These are phyloP conservation scores for Oligia strigilis DNA, from an alignment of 2,888 invertebrate genomes.

Conservation along the genomic window DNA sequence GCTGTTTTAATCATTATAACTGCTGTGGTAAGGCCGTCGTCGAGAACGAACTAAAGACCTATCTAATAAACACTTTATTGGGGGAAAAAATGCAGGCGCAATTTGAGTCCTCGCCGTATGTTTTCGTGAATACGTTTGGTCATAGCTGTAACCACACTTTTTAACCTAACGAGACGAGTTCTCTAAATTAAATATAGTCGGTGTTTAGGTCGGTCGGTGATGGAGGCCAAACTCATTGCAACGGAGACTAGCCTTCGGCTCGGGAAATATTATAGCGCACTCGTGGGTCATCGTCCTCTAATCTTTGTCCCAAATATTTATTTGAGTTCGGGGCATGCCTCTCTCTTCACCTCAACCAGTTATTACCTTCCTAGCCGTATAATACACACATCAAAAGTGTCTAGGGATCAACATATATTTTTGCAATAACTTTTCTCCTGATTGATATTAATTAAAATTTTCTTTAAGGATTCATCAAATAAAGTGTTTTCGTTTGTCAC, in stretches of 20 bases:
- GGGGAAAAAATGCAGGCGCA: not conserved
- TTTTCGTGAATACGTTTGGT: not conserved
- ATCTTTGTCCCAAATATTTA: not conserved
- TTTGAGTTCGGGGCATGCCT: not conserved
- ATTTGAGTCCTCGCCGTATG: not conserved
- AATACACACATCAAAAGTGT: too few species aligned
- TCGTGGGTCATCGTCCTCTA: not conserved
- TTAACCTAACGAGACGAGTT: not conserved
- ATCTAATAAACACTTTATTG: too few species aligned
- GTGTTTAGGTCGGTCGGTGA: too few species aligned
- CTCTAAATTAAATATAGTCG: not conserved
- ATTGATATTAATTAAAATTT: too few species aligned
- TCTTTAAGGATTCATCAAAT: too few species aligned
- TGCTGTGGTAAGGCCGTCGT: not conserved
- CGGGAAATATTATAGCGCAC: not conserved
- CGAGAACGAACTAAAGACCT: too few species aligned
- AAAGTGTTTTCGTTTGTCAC: too few species aligned
- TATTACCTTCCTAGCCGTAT: not conserved
- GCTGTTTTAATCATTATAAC: slow-evolving; percentile 2
- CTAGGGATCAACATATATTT: too few species aligned
- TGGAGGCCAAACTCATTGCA: not conserved
- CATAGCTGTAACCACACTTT: too few species aligned
- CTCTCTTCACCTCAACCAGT: not conserved
- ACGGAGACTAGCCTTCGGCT: not conserved
- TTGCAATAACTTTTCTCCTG: too few species aligned